Evolutionary conservation across 2,797 vertebrate species (phyloP).

Genomic region (Thunnus albacares): DNA sequence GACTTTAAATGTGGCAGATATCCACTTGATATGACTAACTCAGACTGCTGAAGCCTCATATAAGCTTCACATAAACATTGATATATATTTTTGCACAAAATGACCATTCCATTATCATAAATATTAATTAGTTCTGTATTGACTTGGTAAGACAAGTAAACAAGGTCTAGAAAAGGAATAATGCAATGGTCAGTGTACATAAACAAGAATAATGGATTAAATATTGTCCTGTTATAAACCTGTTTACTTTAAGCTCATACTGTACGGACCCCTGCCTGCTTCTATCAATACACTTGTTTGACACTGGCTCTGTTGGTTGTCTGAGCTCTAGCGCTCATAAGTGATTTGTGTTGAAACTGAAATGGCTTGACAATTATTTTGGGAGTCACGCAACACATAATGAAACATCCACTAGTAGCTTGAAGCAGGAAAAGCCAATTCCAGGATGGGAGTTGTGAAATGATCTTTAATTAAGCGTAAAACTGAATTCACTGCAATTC

Average conservation of each 20-base stretch:
- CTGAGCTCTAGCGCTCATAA: constrained; percentile 21
- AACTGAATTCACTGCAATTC: not conserved
- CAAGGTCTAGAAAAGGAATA: constrained; percentile 23
- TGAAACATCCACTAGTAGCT: constrained; percentile 26
- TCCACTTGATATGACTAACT: too few species aligned
- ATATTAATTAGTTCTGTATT: constrained; percentile 28
- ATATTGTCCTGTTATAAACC: constrained; percentile 20
- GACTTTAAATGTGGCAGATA: too few species aligned
- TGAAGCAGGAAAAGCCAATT: constrained; percentile 6
- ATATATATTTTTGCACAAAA: too few species aligned
- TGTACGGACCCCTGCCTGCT: not conserved
- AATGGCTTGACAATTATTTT: constrained; percentile 38
- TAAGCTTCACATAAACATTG: too few species aligned
- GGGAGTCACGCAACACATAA: constrained; percentile 30
- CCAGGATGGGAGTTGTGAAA: too few species aligned
- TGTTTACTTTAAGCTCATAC: constrained; percentile 18
- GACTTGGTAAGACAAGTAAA: constrained; percentile 18
- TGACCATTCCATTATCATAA: constrained; percentile 12
- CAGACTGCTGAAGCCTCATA: too few species aligned
- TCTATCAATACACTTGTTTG: constrained; percentile 29
- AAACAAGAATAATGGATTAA: constrained; percentile 34
- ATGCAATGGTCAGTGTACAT: constrained; percentile 7
- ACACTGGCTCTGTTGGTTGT: constrained; percentile 21
- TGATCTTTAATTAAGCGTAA: too few species aligned
- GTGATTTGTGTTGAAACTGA: constrained; percentile 35